A percentile compares a stretch with the other conserved stretches of the same genome.
phyloP scores from a whole-genome alignment of 2,113 vertebrate genomes.

The Hiodon alosoides region DNA sequence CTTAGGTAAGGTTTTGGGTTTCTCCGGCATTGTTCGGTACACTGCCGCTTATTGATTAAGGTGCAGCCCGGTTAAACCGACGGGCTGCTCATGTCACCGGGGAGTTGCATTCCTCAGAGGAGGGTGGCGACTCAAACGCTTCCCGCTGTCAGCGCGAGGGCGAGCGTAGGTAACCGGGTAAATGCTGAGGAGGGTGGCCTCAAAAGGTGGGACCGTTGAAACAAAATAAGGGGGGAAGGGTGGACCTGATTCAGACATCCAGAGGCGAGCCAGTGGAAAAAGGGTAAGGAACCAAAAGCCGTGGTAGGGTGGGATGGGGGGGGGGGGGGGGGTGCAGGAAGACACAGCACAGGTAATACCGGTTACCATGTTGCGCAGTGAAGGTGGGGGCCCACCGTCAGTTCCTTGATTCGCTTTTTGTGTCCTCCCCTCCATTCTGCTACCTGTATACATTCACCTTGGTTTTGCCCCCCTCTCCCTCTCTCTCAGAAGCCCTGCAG shows the following conservation, averaged over 20 bases:
- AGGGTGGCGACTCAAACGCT: constrained; percentile 33
- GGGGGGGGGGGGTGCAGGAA: constrained; percentile 4
- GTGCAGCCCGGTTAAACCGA: constrained; percentile 52
- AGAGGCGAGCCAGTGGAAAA: constrained; percentile 20
- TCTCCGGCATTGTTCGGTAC: constrained; percentile 61
- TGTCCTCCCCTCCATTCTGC: constrained; percentile 25
- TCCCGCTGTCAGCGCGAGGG: not conserved
- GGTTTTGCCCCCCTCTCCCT: not conserved
- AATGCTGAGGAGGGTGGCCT: not conserved
- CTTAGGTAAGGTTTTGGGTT: constrained; percentile 52
- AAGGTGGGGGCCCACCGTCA: constrained; percentile 28
- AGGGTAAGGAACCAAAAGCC: not conserved
- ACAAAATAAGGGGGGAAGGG: not conserved
- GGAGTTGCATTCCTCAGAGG: constrained; percentile 40
- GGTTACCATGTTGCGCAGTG: constrained; percentile 24
- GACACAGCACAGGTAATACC: constrained; percentile 34
- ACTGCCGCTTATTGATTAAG: constrained; percentile 61
- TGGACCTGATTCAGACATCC: constrained; percentile 30
- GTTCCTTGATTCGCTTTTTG: constrained; percentile 21
- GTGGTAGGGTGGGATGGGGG: no score
- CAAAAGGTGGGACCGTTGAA: not conserved
- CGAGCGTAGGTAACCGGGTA: not conserved
- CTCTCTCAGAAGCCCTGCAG: constrained; percentile 39
- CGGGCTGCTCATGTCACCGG: constrained; percentile 27
- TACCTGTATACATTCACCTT: not conserved